Percentiles rank a stretch among this genome's conserved stretches.
Conservation (phyloP, 2,888 invertebrate genomes). For the Microctonus aethiopoides region DNA sequence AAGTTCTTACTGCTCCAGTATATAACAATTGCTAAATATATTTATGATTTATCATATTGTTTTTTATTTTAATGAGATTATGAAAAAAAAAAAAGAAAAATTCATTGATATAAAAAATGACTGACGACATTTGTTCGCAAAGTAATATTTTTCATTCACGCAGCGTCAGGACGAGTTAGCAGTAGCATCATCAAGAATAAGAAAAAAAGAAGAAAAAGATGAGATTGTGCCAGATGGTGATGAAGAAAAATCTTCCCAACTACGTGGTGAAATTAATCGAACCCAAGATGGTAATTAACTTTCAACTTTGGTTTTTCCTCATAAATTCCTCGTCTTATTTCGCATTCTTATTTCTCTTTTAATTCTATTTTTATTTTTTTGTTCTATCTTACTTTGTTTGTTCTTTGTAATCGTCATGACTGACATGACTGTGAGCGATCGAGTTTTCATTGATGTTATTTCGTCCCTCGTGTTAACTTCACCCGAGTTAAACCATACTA, state of each 20-base stretch:
- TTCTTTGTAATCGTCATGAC: neutral
- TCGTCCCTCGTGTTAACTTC: neutral
- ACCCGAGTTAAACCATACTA: too few relatives aligned
- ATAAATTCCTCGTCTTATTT: neutral
- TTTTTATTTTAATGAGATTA: too few relatives aligned
- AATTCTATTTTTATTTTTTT: neutral
- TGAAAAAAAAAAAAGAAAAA: neutral
- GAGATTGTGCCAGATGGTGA: constrained; percentile 1
- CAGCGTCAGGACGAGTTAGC: constrained; percentile 12
- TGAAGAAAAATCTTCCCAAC: neutral
- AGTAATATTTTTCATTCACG: constrained; percentile 1
- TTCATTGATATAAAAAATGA: constrained; percentile 32
- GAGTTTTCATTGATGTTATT: neutral
- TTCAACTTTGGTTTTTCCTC: neutral
- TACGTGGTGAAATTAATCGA: neutral
- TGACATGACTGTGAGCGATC: neutral
- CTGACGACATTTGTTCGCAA: constrained; percentile 37
- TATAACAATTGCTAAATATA: neutral
- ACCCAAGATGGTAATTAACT: constrained; percentile 3
- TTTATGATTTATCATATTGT: too few relatives aligned
- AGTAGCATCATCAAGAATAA: too few relatives aligned
- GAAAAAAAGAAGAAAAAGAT: constrained; percentile 5
- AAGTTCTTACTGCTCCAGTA: neutral
- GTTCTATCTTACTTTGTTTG: neutral
- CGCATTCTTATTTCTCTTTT: neutral